phyloP scores from a whole-genome alignment of 92 coral and sea anemone species.

The Umimayanthus chanpuru region DNA sequence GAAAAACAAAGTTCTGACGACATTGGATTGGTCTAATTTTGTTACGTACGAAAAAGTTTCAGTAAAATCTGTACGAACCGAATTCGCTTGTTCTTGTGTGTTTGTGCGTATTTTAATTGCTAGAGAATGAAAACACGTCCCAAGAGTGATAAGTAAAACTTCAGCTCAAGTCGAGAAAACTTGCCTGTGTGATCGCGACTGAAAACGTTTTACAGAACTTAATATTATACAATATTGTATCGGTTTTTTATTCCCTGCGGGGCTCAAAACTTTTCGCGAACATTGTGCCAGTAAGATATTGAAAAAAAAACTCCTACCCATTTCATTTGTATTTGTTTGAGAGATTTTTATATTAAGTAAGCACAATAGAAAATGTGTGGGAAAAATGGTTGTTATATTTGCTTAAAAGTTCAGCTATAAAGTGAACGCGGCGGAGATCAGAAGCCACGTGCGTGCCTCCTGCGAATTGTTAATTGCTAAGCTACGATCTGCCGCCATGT shows the following conservation, averaged over 20 bases:
- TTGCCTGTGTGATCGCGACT: neutral
- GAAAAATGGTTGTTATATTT: constrained; percentile 13
- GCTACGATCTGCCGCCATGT: constrained; percentile 53
- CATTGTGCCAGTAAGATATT: neutral
- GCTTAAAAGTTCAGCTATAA: neutral
- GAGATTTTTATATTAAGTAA: neutral
- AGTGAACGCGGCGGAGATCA: constrained; percentile 10
- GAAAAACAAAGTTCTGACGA: neutral
- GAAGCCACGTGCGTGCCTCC: constrained; percentile 68
- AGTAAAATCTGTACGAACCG: neutral
- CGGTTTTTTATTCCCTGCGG: neutral
- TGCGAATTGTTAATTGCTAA: constrained; percentile 56
- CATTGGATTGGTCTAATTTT: neutral
- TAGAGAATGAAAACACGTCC: neutral
- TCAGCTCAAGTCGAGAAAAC: neutral
- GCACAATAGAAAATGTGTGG: constrained; percentile 40
- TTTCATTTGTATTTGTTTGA: constrained; percentile 20
- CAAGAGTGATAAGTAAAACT: neutral
- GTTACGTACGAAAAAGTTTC: constrained; percentile 11
- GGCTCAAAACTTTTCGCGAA: neutral
- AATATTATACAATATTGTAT: constrained; percentile 17
- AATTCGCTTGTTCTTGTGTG: too few species aligned
- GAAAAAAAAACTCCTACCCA: neutral
- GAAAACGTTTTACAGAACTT: neutral
- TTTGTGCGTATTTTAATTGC: neutral